phyloP scores from a whole-genome alignment of 2,113 vertebrate species.

The Pteruthius melanotis region DNA sequence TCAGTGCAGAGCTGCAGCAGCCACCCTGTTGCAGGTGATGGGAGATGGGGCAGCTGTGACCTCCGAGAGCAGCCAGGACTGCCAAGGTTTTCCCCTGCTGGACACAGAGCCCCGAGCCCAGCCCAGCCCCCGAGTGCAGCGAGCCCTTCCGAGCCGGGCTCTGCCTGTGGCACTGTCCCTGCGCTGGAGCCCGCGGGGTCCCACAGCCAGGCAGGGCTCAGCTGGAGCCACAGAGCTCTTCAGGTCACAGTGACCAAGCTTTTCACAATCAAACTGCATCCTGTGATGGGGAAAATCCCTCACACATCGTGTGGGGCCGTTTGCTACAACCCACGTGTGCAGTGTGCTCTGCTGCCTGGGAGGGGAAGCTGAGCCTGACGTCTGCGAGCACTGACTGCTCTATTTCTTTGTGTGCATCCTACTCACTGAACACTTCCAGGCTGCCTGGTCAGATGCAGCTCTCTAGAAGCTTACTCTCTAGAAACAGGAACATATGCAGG shows the following conservation, averaged over 20 bases:
- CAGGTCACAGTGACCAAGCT: background rate
- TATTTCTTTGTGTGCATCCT: background rate
- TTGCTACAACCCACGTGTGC: background rate
- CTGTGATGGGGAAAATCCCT: background rate
- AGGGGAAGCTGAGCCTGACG: background rate
- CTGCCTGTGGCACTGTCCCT: background rate
- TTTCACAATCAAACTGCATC: background rate
- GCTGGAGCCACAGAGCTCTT: background rate
- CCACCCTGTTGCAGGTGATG: fast-evolving
- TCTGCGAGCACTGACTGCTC: background rate
- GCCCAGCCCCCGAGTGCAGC: background rate
- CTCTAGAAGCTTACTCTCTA: background rate
- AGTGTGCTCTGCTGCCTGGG: background rate
- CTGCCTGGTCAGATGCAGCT: background rate
- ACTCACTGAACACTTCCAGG: background rate
- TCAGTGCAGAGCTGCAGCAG: background rate
- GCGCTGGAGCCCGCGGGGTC: fast-evolving
- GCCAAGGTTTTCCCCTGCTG: background rate
- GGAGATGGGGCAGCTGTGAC: background rate
- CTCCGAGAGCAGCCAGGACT: fast-evolving
- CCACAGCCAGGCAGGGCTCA: background rate
- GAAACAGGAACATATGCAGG: background rate
- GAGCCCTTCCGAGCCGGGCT: background rate
- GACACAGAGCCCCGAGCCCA: background rate
- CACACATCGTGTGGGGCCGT: background rate